These are phyloP conservation scores for Eira barbara DNA, from an alignment of 2,113 vertebrate genomes.

Conservation along the genomic window DNA sequence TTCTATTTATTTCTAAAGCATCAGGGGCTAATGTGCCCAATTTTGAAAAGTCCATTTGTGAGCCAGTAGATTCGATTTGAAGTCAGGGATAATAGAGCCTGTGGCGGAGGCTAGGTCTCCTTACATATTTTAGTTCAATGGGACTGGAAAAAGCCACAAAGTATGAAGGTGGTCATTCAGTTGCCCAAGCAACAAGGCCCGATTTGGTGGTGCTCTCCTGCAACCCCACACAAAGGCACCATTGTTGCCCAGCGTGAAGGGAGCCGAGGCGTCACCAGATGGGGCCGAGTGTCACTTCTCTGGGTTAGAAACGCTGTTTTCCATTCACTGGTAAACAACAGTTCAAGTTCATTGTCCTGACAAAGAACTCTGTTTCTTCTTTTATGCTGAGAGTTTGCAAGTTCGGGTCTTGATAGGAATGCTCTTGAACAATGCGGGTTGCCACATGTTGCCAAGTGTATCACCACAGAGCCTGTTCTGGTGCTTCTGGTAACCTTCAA, in stretches of 20 bases:
- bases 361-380: slow-evolving; percentile 44
- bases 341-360: slow-evolving; percentile 46
- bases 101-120: background rate
- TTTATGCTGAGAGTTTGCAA: background rate
- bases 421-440: background rate
- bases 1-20: slow-evolving; percentile 4
- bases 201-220: slow-evolving; percentile 43
- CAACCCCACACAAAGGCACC: slow-evolving; percentile 71
- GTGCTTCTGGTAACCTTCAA: background rate
- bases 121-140: slow-evolving; percentile 59
- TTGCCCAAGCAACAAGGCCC: slow-evolving; percentile 62
- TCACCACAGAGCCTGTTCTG: background rate
- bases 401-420: background rate
- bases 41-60: background rate
- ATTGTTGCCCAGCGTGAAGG: slow-evolving; percentile 71
- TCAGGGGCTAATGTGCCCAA: background rate
- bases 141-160: slow-evolving; percentile 47
- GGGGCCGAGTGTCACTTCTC: slow-evolving; percentile 72
- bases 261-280: slow-evolving; percentile 51
- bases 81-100: background rate
- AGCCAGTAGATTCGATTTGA: background rate
- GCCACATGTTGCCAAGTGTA: background rate
- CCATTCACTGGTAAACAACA: slow-evolving; percentile 69
- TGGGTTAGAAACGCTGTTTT: slow-evolving; percentile 65
- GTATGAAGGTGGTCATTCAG: slow-evolving; percentile 78